Evolutionary conservation across 2,888 invertebrate species (phyloP), one percentile per base, ranked within the genome.

Genomic region (Diarsia brunnea): DNA sequence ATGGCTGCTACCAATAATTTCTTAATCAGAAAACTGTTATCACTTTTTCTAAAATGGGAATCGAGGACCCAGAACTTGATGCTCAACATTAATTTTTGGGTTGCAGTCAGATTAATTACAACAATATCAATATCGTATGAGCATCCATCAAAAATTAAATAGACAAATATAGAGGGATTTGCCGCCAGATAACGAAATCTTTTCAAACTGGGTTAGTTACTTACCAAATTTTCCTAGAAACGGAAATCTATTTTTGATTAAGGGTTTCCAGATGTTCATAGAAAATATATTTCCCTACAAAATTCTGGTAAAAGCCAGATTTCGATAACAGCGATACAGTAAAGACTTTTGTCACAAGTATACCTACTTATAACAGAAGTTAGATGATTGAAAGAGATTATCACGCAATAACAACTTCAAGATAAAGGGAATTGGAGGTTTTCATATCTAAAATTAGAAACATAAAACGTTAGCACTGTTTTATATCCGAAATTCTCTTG

Each of bases 401-500:
- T 55, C 24, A 77, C 19, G 38, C 24, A 63, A 63, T 61, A 70
- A 27, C 2, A 8, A 24, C 49, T 47, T 79, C 14, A 47, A 64
- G 1, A 78, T n/a, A 8, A 73, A 47, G 1, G 7, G 14, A 4
- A 14, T 21, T 31, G 4, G 43, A 16, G 12, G n/a, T 53, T 43
- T 27, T 24, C 0, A 38, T n/a, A 1, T 27, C 14, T 27, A 27
- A 53, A 63, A 63, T 43, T 53, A 47, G 14, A 43, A 61, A n/a
- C 43, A 12, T 47, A 66, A 76, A 76, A 76, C 24, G 4, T 49
- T 53, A 47, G 45, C 1, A 53, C 49, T 63, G 38, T 51, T 65
- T 73, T 31, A 12, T 31, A n/a, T 58, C 10, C 11, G 14, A 69
- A 79, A 76, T 49, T 51, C 5, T 49, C 53, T 67, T 66, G 60